These are phyloP conservation scores for Drepana arcuata DNA, from an alignment of 1,140 invertebrate genomes.

Conservation along the genomic window DNA sequence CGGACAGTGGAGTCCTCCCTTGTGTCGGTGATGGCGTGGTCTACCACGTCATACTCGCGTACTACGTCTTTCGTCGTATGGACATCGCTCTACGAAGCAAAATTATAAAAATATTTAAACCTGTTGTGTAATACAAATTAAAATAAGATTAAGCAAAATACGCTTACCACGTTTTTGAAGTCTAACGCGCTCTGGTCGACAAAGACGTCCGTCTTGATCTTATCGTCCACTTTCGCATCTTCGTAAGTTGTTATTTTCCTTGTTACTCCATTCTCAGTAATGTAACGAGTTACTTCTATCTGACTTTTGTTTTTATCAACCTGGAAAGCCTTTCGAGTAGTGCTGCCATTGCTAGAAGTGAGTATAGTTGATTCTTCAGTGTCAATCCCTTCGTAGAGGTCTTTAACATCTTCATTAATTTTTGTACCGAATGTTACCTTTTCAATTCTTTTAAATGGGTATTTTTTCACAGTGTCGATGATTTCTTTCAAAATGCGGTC, in stretches of 20 bases:
- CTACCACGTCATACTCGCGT: slow-evolving; percentile 65
- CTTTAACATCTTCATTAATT: slow-evolving; percentile 64
- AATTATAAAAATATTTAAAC: slow-evolving; percentile 5
- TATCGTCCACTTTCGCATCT: slow-evolving; percentile 68
- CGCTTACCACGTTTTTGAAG: slow-evolving; percentile 70
- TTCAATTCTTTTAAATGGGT: slow-evolving; percentile 62
- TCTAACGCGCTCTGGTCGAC: slow-evolving; percentile 68
- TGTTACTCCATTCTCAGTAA: slow-evolving; percentile 69
- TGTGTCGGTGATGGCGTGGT: slow-evolving; percentile 57
- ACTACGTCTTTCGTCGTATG: slow-evolving; percentile 59
- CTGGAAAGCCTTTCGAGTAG: slow-evolving; percentile 64
- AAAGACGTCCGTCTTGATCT: slow-evolving; percentile 65
- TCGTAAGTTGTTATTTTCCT: slow-evolving; percentile 68
- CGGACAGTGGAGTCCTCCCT: slow-evolving; percentile 47
- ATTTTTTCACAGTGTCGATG: slow-evolving; percentile 62
- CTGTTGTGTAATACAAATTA: slow-evolving; percentile 1
- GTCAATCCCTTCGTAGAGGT: slow-evolving; percentile 61
- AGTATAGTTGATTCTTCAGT: slow-evolving; percentile 52
- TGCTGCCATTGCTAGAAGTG: slow-evolving; percentile 46
- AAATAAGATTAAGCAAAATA: too few relatives aligned
- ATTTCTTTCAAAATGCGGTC: slow-evolving; percentile 61
- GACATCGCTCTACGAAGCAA: slow-evolving; percentile 63
- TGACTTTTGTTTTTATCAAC: slow-evolving; percentile 66
- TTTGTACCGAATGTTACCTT: slow-evolving; percentile 61
- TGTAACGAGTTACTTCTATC: slow-evolving; percentile 66